Conservation (phyloP, 2,113 vertebrate species). For the Diadophis punctatus region DNA sequence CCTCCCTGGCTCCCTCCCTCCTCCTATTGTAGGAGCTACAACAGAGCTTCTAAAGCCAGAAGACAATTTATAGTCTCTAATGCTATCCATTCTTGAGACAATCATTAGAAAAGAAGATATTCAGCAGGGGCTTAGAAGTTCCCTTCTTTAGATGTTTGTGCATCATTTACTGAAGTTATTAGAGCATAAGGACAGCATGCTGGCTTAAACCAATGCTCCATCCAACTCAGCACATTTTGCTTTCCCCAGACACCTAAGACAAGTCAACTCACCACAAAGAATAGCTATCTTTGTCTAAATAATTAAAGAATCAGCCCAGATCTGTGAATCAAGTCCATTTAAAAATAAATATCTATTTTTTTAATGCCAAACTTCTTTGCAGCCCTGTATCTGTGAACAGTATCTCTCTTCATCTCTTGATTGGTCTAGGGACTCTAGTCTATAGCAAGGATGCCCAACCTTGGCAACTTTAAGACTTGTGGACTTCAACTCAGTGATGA, state of each 20-base stretch:
- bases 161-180: slow-evolving; percentile 26
- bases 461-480: not conserved
- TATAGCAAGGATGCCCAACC: not conserved
- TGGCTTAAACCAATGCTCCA: not conserved
- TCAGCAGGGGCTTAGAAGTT: slow-evolving; percentile 38
- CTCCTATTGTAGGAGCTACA: slow-evolving; percentile 66
- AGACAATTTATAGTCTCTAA: slow-evolving; percentile 69
- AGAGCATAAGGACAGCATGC: not conserved
- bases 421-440: not conserved
- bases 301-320: not conserved
- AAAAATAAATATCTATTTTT: not conserved
- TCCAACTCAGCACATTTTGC: not conserved
- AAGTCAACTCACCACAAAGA: not conserved
- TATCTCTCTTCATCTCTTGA: not conserved
- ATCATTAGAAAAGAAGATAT: slow-evolving; percentile 56
- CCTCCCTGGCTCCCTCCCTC: slow-evolving; percentile 35
- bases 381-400: not conserved
- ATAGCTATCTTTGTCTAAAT: not conserved
- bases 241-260: not conserved
- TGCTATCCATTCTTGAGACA: slow-evolving; percentile 67
- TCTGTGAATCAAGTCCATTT: not conserved
- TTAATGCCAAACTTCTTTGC: not conserved
- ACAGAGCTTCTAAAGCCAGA: slow-evolving; percentile 67
- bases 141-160: slow-evolving; percentile 57
- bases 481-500: not conserved